phyloP scores from a whole-genome alignment of 2,797 vertebrate species.

The Ibycter americanus region DNA sequence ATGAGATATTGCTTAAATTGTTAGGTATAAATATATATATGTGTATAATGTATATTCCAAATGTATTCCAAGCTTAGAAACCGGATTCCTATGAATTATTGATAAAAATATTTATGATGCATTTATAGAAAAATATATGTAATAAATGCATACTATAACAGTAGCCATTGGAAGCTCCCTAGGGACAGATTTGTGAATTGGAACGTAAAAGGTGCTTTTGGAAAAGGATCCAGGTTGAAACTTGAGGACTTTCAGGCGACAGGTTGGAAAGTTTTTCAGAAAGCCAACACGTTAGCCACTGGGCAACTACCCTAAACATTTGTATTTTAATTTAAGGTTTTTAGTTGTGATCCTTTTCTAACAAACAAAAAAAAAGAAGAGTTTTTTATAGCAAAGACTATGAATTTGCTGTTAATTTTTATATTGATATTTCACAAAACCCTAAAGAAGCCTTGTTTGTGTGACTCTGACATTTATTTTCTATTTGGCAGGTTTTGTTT shows the following conservation, averaged over 20 bases:
- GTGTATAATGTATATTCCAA: conserved; percentile 83
- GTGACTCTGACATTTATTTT: conserved; percentile 71
- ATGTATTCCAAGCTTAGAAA: conserved; percentile 81
- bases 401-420: conserved; percentile 78
- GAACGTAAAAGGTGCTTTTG: conserved; percentile 63
- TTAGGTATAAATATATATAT: conserved; percentile 80
- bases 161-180: conserved; percentile 72
- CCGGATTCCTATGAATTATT: conserved; percentile 78
- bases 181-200: conserved; percentile 57
- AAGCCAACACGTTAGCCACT: conserved; percentile 72
- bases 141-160: conserved; percentile 73
- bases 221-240: conserved; percentile 65
- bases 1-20: conserved; percentile 80
- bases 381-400: conserved; percentile 76
- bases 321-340: conserved; percentile 73
- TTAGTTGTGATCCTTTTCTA: conserved; percentile 71
- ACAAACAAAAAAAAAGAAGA: conserved; percentile 19
- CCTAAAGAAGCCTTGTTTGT: conserved; percentile 68
- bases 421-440: conserved; percentile 68
- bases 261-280: conserved; percentile 59
- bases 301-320: conserved; percentile 80
- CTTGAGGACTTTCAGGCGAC: conserved; percentile 4
- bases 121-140: conserved; percentile 76
- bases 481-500: conserved; percentile 64
- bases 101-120: conserved; percentile 82